A percentile compares a stretch with the other conserved stretches of the same genome.
Evolutionary conservation across 2,797 vertebrate genomes (phyloP).

Genomic region (Margarornis squamiger): DNA sequence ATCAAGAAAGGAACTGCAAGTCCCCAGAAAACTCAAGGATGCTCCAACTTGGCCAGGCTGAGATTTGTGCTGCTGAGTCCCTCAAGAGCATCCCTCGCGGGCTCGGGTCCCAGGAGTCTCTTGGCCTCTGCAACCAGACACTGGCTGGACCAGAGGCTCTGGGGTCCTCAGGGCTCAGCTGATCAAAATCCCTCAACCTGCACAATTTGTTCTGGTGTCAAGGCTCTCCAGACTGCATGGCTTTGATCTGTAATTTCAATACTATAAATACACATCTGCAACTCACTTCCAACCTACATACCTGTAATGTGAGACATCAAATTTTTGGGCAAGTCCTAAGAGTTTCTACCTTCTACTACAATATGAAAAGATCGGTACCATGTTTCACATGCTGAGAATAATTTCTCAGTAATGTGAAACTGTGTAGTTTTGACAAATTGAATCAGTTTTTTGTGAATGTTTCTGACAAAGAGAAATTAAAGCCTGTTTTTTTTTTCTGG

Average conservation of each 20-base stretch:
- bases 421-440: conserved; percentile 9
- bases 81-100: not conserved
- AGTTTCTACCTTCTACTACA: not conserved
- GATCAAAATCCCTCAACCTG: not conserved
- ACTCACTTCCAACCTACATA: not conserved
- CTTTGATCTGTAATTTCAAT: not conserved
- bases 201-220: not conserved
- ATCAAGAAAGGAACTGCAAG: not conserved
- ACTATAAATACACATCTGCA: not conserved
- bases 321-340: not conserved
- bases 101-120: not conserved
- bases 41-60: rapidly evolving
- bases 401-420: conserved; percentile 11
- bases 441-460: not conserved
- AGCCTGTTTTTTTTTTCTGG: not conserved
- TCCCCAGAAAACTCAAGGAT: not conserved
- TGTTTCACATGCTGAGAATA: not conserved
- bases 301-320: not conserved
- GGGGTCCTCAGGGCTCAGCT: not conserved
- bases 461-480: conserved; percentile 3
- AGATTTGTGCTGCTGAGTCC: not conserved
- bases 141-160: not conserved
- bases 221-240: not conserved
- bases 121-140: not conserved
- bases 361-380: not conserved